These are phyloP conservation scores for Lutraria lutraria DNA, from an alignment of 2,888 invertebrate species.

Conservation along the genomic window DNA sequence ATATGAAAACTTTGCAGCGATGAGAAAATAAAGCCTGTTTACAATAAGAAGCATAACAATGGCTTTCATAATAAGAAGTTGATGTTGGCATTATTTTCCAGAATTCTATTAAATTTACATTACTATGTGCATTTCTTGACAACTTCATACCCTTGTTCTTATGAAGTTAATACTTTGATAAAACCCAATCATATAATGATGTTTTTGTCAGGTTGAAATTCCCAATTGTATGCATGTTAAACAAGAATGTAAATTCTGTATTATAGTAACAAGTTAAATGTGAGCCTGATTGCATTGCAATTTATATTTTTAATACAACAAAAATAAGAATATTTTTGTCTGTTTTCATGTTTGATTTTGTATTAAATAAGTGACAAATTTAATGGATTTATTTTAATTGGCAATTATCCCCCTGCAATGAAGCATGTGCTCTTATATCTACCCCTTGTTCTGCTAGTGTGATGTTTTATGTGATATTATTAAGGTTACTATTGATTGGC, in stretches of 20 bases:
- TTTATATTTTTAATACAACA: slow-evolving; percentile 1
- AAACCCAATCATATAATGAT: too few species aligned
- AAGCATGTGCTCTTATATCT: not conserved
- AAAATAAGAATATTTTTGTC: not conserved
- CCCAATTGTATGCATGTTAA: not conserved
- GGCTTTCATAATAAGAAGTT: not conserved
- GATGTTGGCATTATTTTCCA: not conserved
- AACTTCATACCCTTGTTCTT: too few species aligned
- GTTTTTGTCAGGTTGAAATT: not conserved
- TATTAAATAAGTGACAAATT: not conserved
- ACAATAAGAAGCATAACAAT: not conserved
- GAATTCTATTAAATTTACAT: not conserved
- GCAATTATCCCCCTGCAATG: not conserved
- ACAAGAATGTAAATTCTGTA: not conserved
- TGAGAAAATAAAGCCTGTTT: not conserved
- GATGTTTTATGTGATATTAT: slow-evolving; percentile 14
- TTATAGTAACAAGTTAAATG: not conserved
- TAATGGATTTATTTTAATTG: not conserved
- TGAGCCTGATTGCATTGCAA: slow-evolving; percentile 2
- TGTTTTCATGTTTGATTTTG: not conserved
- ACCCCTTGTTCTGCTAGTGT: not conserved
- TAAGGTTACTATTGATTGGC: not conserved
- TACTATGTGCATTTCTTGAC: not conserved
- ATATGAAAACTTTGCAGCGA: not conserved
- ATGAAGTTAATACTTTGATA: too few species aligned